Base-by-base conservation (phyloP, 2,888 invertebrate species). In the Teinopalpus imperialis region DNA sequence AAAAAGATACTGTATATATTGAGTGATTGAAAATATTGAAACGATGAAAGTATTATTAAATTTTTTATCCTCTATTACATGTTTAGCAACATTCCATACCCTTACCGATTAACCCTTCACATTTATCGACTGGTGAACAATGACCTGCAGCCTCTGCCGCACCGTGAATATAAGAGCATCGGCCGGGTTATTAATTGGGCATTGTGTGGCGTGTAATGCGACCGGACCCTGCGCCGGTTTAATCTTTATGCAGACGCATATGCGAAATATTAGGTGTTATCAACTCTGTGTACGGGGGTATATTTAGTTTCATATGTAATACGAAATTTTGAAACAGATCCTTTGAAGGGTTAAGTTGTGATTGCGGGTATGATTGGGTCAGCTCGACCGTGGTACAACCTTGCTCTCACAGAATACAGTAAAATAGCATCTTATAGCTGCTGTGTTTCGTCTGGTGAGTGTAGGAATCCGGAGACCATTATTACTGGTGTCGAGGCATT, bases 241-340 rank as follows among this genome's bases (percentile, higher is more conserved):
- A 57, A 66, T 69, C 66, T 69, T 64, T 66, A 69, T 68, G 61
- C 65, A 69, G 64, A 66, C 61, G 53, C 57, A 61, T 56, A 56
- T 48, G 43, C 40, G 36, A 43, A 49, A 49, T 48, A 44, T 49
- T 48, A 45, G 44, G 43, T 53, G 49, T 48, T 52, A 45, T 7
- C 30, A 9, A 2, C 23, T 37, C 26, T 40, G 21, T 23, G 31
- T 9, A 27, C 18, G 8, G 12, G 37, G 12, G 26, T 30, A 21
- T 48, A 30, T 35, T 32, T 39, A 30, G 36, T 30, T 39, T 27
- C 31, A 16, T 18, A 32, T 20, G 20, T 21, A 20, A 29, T 40
- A n/a, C n/a, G n/a, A n/a, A n/a, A n/a, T n/a, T n/a, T n/a, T n/a
- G n/a, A 23, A 23, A 13, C 23, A 23, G 6, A 13, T 41, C 12